Evolutionary conservation across 2,888 invertebrate species (phyloP).

Genomic region (Embidobia sp.): DNA sequence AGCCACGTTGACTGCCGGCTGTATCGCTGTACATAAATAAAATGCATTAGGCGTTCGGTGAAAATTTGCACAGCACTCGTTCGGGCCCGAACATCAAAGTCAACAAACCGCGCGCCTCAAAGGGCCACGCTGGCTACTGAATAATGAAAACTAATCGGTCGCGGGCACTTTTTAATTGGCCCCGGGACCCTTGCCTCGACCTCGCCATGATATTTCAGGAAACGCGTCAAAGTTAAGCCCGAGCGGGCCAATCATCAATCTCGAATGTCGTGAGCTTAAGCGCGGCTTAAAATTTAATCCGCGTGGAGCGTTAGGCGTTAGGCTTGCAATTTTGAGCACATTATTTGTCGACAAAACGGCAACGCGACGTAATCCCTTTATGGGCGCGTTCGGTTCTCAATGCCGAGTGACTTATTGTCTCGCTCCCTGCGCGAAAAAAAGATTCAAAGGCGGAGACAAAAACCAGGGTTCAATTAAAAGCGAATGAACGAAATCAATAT

Average conservation of each 20-base stretch:
- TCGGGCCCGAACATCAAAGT: conserved; percentile 29
- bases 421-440: not conserved
- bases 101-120: conserved; percentile 44
- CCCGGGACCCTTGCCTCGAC: not conserved
- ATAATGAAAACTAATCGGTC: conserved; percentile 50
- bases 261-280: conserved; percentile 59
- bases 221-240: conserved; percentile 51
- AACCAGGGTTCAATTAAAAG: too few relatives aligned
- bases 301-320: conserved; percentile 48
- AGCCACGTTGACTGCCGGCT: conserved; percentile 15
- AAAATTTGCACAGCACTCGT: conserved; percentile 40
- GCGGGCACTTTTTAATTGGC: conserved; percentile 43
- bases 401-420: conserved; percentile 22
- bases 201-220: conserved; percentile 37
- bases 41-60: conserved; percentile 34
- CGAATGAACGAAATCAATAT: too few relatives aligned
- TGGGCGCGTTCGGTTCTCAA: conserved; percentile 40
- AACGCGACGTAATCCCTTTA: conserved; percentile 48
- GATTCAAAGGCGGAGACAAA: not conserved
- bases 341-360: conserved; percentile 62
- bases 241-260: conserved; percentile 58
- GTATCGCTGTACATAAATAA: conserved; percentile 33
- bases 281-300: conserved; percentile 64
- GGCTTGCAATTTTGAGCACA: conserved; percentile 64
- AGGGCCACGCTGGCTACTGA: conserved; percentile 40